A percentile compares a stretch with the other conserved stretches of the same genome.
These are phyloP conservation scores for Neodiprion pinetum DNA, from an alignment of 1,140 invertebrate genomes.

Conservation along the genomic window DNA sequence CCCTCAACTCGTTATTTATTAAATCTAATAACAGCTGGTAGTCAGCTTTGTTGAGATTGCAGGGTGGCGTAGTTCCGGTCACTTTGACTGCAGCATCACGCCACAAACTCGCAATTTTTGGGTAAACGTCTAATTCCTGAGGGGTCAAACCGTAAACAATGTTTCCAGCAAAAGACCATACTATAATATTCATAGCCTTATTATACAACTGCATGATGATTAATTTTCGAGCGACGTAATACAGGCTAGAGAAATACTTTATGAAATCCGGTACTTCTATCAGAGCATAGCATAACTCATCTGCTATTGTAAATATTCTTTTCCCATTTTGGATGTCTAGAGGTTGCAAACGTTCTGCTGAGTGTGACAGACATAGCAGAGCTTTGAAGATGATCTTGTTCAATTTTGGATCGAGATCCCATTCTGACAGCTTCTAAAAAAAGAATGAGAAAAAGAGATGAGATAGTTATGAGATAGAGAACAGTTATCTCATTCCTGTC, in stretches of 20 bases:
- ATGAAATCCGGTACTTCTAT: conserved; percentile 29
- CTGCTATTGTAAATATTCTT: conserved; percentile 31
- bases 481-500: conserved; percentile 10
- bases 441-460: not conserved
- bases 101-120: not conserved
- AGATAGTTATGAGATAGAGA: not conserved
- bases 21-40: not conserved
- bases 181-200: conserved; percentile 38
- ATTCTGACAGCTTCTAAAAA: not conserved
- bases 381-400: conserved; percentile 40
- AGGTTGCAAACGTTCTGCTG: conserved; percentile 35
- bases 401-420: conserved; percentile 4
- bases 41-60: not conserved
- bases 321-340: conserved; percentile 25
- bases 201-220: conserved; percentile 33
- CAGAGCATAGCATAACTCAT: conserved; percentile 34
- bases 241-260: conserved; percentile 39
- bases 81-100: not conserved
- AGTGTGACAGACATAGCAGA: conserved; percentile 34
- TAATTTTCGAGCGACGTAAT: conserved; percentile 39
- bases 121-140: not conserved
- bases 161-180: conserved; percentile 29
- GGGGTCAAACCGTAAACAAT: not conserved
- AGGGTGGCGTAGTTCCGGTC: not conserved
- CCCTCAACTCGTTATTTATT: not conserved